These are phyloP conservation scores for Polymixis lichenea DNA, from an alignment of 2,888 invertebrate genomes.

Conservation along the genomic window DNA sequence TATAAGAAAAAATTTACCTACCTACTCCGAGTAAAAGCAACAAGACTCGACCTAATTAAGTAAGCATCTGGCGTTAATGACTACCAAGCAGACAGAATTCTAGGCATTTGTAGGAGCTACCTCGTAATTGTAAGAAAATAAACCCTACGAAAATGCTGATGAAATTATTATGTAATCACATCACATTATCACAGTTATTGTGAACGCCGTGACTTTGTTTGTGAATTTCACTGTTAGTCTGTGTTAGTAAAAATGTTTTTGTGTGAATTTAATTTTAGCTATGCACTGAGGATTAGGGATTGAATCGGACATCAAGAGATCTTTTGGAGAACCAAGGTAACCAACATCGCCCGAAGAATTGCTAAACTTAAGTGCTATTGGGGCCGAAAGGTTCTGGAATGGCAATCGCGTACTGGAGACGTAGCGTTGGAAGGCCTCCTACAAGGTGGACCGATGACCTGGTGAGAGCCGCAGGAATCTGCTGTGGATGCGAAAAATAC, in stretches of 20 bases:
- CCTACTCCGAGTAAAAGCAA: conserved; percentile 6
- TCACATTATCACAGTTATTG: not conserved
- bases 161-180: conserved; percentile 6
- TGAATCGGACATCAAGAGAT: too few species aligned
- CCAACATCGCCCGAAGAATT: too few species aligned
- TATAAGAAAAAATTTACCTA: not conserved
- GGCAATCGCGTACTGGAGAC: too few species aligned
- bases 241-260: not conserved
- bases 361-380: too few species aligned
- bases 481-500: too few species aligned
- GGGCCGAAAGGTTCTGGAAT: too few species aligned
- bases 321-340: too few species aligned
- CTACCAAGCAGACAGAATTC: conserved; percentile 12
- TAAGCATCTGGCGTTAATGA: conserved; percentile 44
- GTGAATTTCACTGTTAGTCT: not conserved
- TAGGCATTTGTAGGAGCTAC: conserved; percentile 21
- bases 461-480: too few species aligned
- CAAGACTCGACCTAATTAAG: conserved; percentile 39
- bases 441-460: too few species aligned
- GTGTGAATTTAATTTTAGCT: too few species aligned
- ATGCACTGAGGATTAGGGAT: too few species aligned
- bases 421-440: too few species aligned
- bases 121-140: conserved; percentile 23
- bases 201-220: not conserved
- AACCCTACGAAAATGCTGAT: not conserved